A percentile compares a stretch with the other conserved stretches of the same genome.
Conservation (phyloP, 2,113 vertebrate species). For the Spermophilus dauricus region DNA sequence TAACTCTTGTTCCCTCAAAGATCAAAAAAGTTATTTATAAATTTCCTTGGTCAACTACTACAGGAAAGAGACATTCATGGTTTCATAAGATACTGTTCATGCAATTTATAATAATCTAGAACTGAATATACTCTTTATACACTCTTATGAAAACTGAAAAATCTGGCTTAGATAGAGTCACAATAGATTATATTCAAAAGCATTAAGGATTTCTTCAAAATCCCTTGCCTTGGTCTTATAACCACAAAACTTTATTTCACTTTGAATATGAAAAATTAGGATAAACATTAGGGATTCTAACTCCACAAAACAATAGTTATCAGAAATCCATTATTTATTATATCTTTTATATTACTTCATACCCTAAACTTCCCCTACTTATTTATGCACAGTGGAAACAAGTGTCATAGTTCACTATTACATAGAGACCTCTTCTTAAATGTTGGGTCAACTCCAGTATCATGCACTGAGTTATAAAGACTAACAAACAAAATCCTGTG, state of each 20-base stretch:
- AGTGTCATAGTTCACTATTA: background rate
- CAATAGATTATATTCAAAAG: background rate
- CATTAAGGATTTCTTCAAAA: background rate
- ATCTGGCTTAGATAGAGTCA: background rate
- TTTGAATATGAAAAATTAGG: background rate
- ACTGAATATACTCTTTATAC: background rate
- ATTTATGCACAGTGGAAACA: background rate
- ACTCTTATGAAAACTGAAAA: background rate
- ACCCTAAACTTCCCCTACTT: background rate
- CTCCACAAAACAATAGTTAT: background rate
- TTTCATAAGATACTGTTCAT: background rate
- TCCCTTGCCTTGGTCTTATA: background rate
- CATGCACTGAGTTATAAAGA: background rate
- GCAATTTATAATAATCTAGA: background rate
- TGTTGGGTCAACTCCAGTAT: background rate
- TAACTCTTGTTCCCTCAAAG: background rate
- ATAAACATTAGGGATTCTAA: background rate
- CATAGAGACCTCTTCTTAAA: background rate
- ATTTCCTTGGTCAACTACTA: background rate
- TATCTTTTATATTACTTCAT: background rate
- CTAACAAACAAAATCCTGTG: background rate
- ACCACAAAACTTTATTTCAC: background rate
- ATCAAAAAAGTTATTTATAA: background rate
- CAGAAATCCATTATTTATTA: background rate
- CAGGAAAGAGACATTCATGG: background rate